Evolutionary conservation across 2,797 vertebrate genomes (phyloP), one percentile per base, ranked within the genome.

Genomic region (Cyclura pinguis): DNA sequence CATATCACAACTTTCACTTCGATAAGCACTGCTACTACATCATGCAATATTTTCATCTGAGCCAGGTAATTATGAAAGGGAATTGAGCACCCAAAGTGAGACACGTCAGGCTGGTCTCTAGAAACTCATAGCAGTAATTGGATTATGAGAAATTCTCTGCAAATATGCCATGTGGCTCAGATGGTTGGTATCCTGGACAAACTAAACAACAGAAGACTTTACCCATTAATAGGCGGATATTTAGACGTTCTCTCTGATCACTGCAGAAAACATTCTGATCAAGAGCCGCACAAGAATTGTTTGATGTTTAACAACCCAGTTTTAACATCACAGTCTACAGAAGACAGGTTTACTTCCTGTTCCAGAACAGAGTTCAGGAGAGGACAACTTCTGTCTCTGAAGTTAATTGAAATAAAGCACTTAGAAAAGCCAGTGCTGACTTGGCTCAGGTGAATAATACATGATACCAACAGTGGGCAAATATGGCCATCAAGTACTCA

Each of bases 1-100:
- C 93, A 93, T 94, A 94, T 18, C 94, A 29, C 42, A 38, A 47
- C 27, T 78, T 42, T 42, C 38, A 77, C 12, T 42, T 87, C 64
- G 35, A 32, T 78, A 64, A 42, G 80, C 67, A 47, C 27, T 62
- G 38, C 29, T 76, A 74, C 35, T 83, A n/a, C 64, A 38, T 89
- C 74, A 62, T 57, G 50, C 38, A 83, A 1, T 13, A 88, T 59
- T 77, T 89, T 84, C 22, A 35, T 35, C 59, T 22, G 9, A 78
- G 42, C 42, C 32, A 85, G 74, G 12, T 55, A 64, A 20, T 69
- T 78, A 89, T 38, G 27, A 78, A 89, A 80, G 74, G 32, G 42
- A 84, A 67, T 80, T 80, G 59, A 35, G 59, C 42, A 87, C 80
- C n/a, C 47, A 73, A 84, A 76, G 52, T 57, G 52, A 74, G 67